Conservation (phyloP, 1,140 invertebrate genomes). For the Drosophila guanche region DNA sequence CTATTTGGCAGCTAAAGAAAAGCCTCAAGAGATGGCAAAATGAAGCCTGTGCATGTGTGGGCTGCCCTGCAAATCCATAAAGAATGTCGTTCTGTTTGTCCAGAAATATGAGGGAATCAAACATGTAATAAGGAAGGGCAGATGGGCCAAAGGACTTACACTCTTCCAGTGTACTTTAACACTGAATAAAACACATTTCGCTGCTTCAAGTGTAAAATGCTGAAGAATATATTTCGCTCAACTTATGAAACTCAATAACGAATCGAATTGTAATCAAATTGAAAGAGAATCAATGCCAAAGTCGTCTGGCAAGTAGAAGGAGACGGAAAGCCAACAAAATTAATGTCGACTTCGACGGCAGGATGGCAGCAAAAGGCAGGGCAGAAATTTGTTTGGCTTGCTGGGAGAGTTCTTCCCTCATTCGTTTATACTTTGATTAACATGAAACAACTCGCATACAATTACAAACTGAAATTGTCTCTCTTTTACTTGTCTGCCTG, state of each 20-base stretch:
- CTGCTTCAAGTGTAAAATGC: conserved; percentile 20
- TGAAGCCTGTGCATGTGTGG: conserved; percentile 1
- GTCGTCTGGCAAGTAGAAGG: background rate
- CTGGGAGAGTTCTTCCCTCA: background rate
- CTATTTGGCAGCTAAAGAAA: background rate
- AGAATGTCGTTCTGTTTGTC: conserved; percentile 50
- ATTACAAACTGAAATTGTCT: conserved; percentile 58
- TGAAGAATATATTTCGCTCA: conserved; percentile 27
- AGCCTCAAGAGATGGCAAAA: conserved; percentile 50
- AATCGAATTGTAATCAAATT: conserved; percentile 1
- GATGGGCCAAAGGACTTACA: background rate
- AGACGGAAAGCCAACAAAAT: conserved; percentile 37
- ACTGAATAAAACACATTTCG: conserved; percentile 1
- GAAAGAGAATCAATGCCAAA: conserved; percentile 32
- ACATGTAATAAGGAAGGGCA: conserved; percentile 3
- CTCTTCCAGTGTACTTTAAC: too few species aligned
- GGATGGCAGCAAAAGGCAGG: background rate
- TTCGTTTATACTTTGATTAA: conserved; percentile 50
- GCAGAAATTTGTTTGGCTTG: conserved; percentile 9
- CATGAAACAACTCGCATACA: conserved; percentile 41
- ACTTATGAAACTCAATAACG: conserved; percentile 44
- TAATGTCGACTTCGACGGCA: conserved; percentile 38
- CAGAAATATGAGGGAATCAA: conserved; percentile 23
- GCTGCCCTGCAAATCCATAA: conserved; percentile 44
- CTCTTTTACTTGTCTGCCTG: background rate